These are phyloP conservation scores for Caenorhabditis virilis DNA, from an alignment of 2,888 invertebrate species.

Conservation along the genomic window DNA sequence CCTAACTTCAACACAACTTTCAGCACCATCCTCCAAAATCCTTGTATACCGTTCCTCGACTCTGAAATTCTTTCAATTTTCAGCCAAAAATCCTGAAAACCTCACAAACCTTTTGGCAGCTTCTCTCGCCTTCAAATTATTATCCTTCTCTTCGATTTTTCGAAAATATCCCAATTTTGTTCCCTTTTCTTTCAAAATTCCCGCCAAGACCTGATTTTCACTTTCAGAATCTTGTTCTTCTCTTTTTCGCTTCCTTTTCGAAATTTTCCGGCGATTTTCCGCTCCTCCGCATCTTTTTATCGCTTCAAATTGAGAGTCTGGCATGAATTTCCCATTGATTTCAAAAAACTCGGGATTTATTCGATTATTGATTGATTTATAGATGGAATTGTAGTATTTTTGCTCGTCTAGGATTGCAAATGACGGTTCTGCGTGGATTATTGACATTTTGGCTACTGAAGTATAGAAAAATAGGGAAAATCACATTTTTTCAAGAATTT, in stretches of 20 bases:
- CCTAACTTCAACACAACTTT: background rate
- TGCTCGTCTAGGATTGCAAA: constrained; percentile 47
- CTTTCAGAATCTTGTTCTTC: constrained; percentile 4
- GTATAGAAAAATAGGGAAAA: background rate
- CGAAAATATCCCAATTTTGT: constrained; percentile 3
- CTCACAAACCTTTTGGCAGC: constrained; percentile 15
- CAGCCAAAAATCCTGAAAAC: background rate
- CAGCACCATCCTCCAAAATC: too few species aligned
- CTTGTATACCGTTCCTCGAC: background rate
- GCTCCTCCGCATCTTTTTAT: constrained; percentile 18
- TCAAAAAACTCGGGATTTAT: constrained; percentile 43
- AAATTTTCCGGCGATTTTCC: constrained; percentile 2
- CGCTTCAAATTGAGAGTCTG: constrained; percentile 49
- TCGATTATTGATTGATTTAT: constrained; percentile 12
- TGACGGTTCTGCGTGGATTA: constrained; percentile 11
- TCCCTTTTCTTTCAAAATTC: background rate
- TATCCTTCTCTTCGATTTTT: constrained; percentile 16
- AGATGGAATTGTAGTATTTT: constrained; percentile 13
- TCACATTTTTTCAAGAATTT: background rate
- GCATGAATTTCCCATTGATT: constrained; percentile 44
- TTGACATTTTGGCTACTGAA: constrained; percentile 11
- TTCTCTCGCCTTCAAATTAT: constrained; percentile 33
- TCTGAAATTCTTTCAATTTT: constrained; percentile 7
- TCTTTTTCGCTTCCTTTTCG: constrained; percentile 3
- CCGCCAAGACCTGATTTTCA: background rate